These are phyloP conservation scores for Scyliorhinus canicula DNA, from an alignment of 2,797 vertebrate species.

Conservation along the genomic window DNA sequence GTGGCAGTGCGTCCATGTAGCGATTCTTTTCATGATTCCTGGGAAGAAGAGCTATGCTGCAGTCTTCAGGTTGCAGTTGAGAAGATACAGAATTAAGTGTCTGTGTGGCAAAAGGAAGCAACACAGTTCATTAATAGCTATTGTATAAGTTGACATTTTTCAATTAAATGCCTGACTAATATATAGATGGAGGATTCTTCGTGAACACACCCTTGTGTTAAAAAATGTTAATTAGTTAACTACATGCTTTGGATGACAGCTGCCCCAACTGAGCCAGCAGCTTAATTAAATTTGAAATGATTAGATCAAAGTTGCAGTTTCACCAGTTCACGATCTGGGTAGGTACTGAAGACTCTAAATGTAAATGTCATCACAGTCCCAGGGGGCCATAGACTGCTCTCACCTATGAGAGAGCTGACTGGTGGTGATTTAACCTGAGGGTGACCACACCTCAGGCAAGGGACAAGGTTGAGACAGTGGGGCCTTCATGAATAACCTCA, in stretches of 20 bases:
- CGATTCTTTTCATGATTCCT: conserved; percentile 99
- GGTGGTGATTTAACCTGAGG: too few species aligned
- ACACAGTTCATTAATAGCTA: neutral
- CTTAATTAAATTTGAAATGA: neutral
- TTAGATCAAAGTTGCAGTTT: neutral
- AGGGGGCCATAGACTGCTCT: too few species aligned
- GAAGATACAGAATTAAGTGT: conserved; percentile 98
- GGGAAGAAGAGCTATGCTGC: conserved; percentile 96
- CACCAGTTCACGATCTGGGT: neutral
- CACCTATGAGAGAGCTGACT: too few species aligned
- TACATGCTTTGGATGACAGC: neutral
- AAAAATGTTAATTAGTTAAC: neutral
- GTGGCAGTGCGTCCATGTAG: conserved; percentile 96
- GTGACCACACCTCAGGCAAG: too few species aligned
- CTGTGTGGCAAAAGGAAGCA: conserved; percentile 51
- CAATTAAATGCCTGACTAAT: neutral
- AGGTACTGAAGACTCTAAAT: neutral
- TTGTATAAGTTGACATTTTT: neutral
- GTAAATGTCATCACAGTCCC: too few species aligned
- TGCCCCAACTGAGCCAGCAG: neutral
- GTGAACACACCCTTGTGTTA: neutral
- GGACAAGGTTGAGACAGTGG: too few species aligned
- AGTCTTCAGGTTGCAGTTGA: conserved; percentile 93
- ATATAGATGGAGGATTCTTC: too few species aligned
- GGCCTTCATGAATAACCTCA: too few species aligned